Base-by-base conservation (phyloP, 2,797 vertebrate species). In the Luscinia luscinia region DNA sequence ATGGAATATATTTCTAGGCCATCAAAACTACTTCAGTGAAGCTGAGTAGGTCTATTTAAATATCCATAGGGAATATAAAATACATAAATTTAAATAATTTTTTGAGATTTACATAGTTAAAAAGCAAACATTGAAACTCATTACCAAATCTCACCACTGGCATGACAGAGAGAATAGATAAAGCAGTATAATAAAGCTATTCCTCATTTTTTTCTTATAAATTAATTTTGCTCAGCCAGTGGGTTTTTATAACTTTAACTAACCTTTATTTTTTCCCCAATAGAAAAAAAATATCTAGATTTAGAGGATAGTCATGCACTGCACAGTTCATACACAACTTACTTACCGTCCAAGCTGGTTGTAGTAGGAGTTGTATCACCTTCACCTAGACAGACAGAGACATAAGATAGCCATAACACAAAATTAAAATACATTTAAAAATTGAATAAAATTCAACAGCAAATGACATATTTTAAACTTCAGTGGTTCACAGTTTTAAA, bases 331-430 rank as follows among this genome's bases (percentile, higher is more conserved):
- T 38, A 17, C 46, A 43, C 24, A 84, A 58, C 13, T 86, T 91
- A 97, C 98, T 98, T 96, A 98, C 98, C 96, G 62, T 98, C 98
- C 64, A 97, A 94, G 66, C 72, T 97, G 75, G 94, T 94, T 81
- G 98, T 97, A 51, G 96, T 95, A 74, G 98, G 97, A 62, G 97
- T 97, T 63, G 97, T 97, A 91, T 98, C 98, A 43, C 97, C 98
- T 96, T 98, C 98, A 97, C 98, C 98, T 98, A 93, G 18, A 32
- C 18, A 52, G 70, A 84, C 15, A 96, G 69, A 95, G 30, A 91
- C 11, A 72, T 18, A 87, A 91, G 21, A 69, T 9, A 68, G 11
- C 7, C 87, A 93, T 28, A 90, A 86, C 4, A 58, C 3, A 93
- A 95, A 97, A 95, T 92, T 73, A 94, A 96, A 87, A 68, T 21